These are phyloP conservation scores for Neotoma lepida DNA, from an alignment of 2,113 vertebrate genomes.

Conservation along the genomic window DNA sequence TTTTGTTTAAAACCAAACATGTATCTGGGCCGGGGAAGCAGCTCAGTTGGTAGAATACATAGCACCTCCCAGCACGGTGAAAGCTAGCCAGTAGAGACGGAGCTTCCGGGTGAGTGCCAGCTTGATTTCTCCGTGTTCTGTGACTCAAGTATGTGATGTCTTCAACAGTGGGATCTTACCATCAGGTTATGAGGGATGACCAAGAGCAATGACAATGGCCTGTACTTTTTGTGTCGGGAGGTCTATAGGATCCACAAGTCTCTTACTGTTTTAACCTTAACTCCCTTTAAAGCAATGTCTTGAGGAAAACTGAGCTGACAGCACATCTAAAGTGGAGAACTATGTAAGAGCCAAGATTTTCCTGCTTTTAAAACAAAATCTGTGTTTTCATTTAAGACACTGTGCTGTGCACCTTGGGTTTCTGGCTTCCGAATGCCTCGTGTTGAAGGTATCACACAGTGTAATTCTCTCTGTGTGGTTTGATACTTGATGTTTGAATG, in stretches of 20 bases:
- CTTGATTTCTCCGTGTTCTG: not conserved
- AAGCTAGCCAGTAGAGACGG: not conserved
- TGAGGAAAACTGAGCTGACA: not conserved
- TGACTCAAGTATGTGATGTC: not conserved
- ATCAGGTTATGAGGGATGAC: not conserved
- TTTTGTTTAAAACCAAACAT: not conserved
- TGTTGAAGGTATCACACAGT: not conserved
- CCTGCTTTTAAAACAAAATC: not conserved
- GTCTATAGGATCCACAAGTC: not conserved
- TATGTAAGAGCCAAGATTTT: not conserved
- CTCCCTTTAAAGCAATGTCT: slow-evolving; percentile 2
- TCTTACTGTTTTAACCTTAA: not conserved
- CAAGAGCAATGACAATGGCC: not conserved
- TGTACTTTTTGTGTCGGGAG: not conserved
- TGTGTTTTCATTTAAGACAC: not conserved
- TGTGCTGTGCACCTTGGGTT: not conserved
- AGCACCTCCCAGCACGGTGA: not conserved
- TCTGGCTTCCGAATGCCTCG: not conserved
- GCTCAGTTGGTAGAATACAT: not conserved
- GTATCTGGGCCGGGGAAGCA: not conserved
- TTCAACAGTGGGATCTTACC: not conserved
- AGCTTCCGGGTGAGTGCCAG: not conserved
- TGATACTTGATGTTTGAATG: not conserved
- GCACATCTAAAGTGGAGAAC: not conserved
- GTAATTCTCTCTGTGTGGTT: not conserved